Evolutionary conservation across 2,888 invertebrate genomes (phyloP), one percentile per base, ranked within the genome.

Genomic region (Drosophila monieri): DNA sequence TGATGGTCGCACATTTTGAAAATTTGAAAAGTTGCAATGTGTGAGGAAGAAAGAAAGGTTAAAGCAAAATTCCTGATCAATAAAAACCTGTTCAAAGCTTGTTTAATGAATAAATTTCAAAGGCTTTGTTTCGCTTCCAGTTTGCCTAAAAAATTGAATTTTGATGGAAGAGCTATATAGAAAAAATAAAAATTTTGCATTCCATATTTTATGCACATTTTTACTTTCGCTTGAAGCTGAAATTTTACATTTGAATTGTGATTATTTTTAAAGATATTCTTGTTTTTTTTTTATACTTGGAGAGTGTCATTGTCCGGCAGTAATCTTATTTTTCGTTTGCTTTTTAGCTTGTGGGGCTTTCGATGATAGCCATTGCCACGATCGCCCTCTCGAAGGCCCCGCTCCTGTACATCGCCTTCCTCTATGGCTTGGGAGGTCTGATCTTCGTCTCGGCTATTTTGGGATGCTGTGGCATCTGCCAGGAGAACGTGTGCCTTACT

Each of bases 401-500:
- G 8, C 55, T 73, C 6, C 57, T 72, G 3, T 89, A 78, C 48
- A 74, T 85, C 35, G 70, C 69, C 30, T 88, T 81, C 68, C 58
- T 88, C 55, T 85, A 76, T 51, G 71, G 80, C 14, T 47, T 88
- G 37, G 89, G 89, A 14, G 80, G 79, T n/a, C 46, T 90, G 25
- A 65, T 78, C 54, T 77, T 89, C 48, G 64, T 76, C 14, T 75
- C 79, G 9, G 74, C 90, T 18, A 72, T 90, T 58, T 73, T 90
- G 62, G 89, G 89, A 53, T 89, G 85, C 71, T 88, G 87, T 54
- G 89, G 87, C 52, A 85, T 89, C 66, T 89, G 87, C 18, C 76
- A 76, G 68, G 81, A 89, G 74, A 81, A 75, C 56, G 77, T 88
- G 30, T 85, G 86, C 30, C 66, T 89, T 77, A 88, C 88, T 54